Conservation (phyloP, 2,888 invertebrate genomes). For the Macrophya annulata region DNA sequence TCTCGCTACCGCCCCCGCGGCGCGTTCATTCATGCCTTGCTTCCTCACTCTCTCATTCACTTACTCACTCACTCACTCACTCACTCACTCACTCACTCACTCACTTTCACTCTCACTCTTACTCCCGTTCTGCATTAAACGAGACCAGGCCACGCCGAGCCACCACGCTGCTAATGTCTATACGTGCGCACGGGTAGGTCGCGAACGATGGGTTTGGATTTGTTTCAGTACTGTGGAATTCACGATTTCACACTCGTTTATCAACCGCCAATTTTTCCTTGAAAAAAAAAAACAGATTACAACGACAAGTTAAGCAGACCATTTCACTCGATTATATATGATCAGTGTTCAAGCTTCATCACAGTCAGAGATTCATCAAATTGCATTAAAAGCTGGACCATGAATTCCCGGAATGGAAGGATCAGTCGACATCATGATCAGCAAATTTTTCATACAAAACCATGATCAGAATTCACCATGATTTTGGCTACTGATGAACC, state of each 20-base stretch:
- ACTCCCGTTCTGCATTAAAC: constrained; percentile 46
- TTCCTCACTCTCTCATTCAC: constrained; percentile 66
- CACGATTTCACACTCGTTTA: background rate
- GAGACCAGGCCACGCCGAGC: constrained; percentile 50
- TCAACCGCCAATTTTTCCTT: background rate
- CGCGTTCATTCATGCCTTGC: constrained; percentile 66
- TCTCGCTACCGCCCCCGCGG: constrained; percentile 62
- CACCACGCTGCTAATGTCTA: constrained; percentile 44
- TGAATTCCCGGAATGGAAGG: too few relatives aligned
- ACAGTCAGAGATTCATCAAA: too few relatives aligned
- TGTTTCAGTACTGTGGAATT: background rate
- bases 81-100: constrained; percentile 63
- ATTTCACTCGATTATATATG: too few relatives aligned
- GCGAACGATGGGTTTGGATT: constrained; percentile 31
- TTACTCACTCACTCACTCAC: constrained; percentile 62
- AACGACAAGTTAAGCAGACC: too few relatives aligned
- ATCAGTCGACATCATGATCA: too few relatives aligned
- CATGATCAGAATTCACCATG: too few relatives aligned
- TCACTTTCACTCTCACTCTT: constrained; percentile 55
- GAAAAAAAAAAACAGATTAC: background rate
- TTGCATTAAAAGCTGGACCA: too few relatives aligned
- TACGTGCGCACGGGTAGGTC: constrained; percentile 42
- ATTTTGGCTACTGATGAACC: too few relatives aligned
- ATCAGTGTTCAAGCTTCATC: too few relatives aligned
- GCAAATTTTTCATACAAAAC: too few relatives aligned